These are phyloP conservation scores for Orchesella cincta DNA, from an alignment of 1,140 invertebrate species.

Conservation along the genomic window DNA sequence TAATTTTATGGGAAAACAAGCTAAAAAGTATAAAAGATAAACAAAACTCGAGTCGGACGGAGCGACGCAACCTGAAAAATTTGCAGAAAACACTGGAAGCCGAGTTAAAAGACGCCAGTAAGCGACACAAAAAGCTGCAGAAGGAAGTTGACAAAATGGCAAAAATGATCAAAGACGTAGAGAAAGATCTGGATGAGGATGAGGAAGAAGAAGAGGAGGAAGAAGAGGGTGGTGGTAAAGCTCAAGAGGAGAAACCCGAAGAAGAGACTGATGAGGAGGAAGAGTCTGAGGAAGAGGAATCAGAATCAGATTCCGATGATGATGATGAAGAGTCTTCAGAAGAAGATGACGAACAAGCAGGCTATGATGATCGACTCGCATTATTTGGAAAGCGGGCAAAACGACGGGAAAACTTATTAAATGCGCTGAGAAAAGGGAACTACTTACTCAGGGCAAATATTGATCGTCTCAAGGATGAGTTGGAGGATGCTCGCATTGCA, in stretches of 20 bases:
- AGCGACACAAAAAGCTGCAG: conserved; percentile 64
- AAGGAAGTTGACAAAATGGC: conserved; percentile 87
- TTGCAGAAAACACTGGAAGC: conserved; percentile 76
- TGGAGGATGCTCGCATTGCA: conserved; percentile 75
- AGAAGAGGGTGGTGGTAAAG: conserved; percentile 69
- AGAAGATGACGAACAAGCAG: conserved; percentile 57
- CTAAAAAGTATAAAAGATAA: conserved; percentile 76
- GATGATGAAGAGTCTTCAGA: conserved; percentile 61
- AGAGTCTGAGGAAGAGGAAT: conserved; percentile 61
- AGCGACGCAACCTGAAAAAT: conserved; percentile 71
- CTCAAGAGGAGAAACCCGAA: conserved; percentile 59
- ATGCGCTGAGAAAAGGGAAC: conserved; percentile 81
- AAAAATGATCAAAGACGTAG: conserved; percentile 59
- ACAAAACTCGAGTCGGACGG: conserved; percentile 72
- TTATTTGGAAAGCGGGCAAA: conserved; percentile 56
- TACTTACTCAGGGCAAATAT: conserved; percentile 79
- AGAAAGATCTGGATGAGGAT: conserved; percentile 55
- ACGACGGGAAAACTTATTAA: conserved; percentile 71
- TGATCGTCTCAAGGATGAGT: conserved; percentile 77
- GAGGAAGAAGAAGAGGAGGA: conserved; percentile 65
- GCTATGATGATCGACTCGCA: conserved; percentile 21
- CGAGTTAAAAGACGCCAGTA: conserved; percentile 62
- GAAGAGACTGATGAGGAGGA: conserved; percentile 68
- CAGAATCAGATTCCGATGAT: conserved; percentile 65
- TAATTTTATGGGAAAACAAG: conserved; percentile 73